Conservation (phyloP, 64 coral and sea anemone species). For the Porites australiensis region DNA sequence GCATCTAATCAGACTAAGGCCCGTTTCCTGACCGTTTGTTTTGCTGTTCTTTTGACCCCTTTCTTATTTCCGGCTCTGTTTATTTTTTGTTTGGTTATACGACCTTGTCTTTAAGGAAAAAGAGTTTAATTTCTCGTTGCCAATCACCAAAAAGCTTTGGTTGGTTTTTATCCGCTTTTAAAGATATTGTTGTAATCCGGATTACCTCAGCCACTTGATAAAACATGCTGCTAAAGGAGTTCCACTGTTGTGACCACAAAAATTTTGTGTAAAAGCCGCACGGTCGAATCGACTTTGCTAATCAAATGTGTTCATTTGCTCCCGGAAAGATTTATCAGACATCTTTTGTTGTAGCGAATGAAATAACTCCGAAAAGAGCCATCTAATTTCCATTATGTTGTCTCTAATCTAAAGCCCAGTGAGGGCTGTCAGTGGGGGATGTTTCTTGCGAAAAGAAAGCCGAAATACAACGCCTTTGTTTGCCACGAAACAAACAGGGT, state of each 20-base stretch:
- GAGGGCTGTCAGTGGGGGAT: background rate
- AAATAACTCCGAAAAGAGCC: constrained; percentile 2
- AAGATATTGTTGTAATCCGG: background rate
- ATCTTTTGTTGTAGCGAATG: background rate
- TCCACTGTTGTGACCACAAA: background rate
- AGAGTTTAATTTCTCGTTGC: background rate
- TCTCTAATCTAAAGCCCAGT: background rate
- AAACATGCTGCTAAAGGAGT: background rate
- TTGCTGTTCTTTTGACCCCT: background rate
- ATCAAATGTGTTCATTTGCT: background rate
- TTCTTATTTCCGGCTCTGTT: background rate
- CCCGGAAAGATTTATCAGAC: constrained; percentile 42
- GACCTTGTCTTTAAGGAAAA: background rate
- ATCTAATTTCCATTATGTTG: constrained; percentile 10
- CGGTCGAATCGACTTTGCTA: constrained; percentile 3
- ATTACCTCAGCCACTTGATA: background rate
- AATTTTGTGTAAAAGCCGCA: background rate
- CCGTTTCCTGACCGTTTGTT: background rate
- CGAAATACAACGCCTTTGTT: background rate
- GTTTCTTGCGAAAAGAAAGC: background rate
- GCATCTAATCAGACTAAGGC: no score
- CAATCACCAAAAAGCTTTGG: background rate
- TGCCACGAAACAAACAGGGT: background rate
- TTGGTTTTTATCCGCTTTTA: constrained; percentile 1
- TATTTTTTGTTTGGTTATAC: background rate